These are phyloP conservation scores for Idaea straminata DNA, from an alignment of 2,888 invertebrate species.

Conservation along the genomic window DNA sequence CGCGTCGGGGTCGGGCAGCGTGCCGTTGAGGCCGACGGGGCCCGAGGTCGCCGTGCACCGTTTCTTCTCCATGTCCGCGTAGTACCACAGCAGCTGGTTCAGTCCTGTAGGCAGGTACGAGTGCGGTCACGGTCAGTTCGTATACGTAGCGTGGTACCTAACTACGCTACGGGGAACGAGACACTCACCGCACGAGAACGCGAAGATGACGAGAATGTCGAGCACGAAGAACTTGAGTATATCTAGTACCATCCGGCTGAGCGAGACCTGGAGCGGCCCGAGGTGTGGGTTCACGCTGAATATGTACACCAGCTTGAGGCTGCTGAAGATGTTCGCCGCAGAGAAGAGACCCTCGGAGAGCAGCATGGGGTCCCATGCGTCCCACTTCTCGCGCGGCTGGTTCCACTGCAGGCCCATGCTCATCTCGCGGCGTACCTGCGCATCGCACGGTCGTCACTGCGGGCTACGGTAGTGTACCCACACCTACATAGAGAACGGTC, in stretches of 20 bases:
- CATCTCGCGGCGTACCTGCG: constrained; percentile 87
- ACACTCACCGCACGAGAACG: constrained; percentile 95
- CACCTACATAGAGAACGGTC: too few species aligned
- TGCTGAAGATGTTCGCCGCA: constrained; percentile 97
- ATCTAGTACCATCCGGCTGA: constrained; percentile 96
- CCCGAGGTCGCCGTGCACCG: constrained; percentile 83
- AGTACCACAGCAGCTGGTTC: constrained; percentile 93
- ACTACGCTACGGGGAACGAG: too few species aligned
- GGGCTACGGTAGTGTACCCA: too few species aligned
- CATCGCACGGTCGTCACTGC: too few species aligned
- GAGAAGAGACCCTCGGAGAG: constrained; percentile 97
- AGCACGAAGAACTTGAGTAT: constrained; percentile 98
- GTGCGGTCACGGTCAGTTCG: too few species aligned
- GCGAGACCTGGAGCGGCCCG: constrained; percentile 96
- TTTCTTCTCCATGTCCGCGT: constrained; percentile 93
- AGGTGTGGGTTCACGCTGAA: constrained; percentile 98
- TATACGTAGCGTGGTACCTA: too few species aligned
- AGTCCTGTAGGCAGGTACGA: constrained; percentile 85
- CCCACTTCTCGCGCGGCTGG: constrained; percentile 94
- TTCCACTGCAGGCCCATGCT: constrained; percentile 80
- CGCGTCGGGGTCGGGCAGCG: constrained; percentile 85
- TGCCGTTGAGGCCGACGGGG: constrained; percentile 64
- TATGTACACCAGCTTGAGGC: constrained; percentile 97
- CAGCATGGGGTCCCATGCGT: constrained; percentile 99
- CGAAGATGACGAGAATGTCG: constrained; percentile 94